Base-by-base conservation (phyloP, 2,888 invertebrate species). In the Nasonia oneida region DNA sequence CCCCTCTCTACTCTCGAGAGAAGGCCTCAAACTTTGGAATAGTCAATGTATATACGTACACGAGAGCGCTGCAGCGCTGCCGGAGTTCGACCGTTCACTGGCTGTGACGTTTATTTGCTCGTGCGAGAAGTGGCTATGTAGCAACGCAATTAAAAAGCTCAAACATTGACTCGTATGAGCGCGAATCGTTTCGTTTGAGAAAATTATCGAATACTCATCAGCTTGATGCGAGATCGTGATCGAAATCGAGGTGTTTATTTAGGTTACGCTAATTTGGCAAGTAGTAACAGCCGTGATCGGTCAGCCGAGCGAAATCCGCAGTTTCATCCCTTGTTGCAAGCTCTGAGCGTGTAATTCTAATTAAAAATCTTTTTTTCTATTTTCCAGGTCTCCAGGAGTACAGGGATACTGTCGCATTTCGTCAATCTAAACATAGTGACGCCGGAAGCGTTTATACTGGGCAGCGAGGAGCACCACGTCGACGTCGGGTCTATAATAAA, bases 401-500 rank as follows among this genome's bases (percentile, higher is more conserved):
- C 96, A 84, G 98, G 98, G 90, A 95, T 97, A 92, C 95, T 97
- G 93, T 97, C 98, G 88, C 97, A 98, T 94, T 97, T 97, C 94
- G 97, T 97, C 91, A 97, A 97, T 94, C 95, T 98, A 91, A 96
- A 97, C 94, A 97, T 98, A 91, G 97, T 97, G 88, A 96, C 97
- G 91, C 98, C 98, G 80, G 97, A 98, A 94, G 98, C 98, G 83
- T 97, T 97, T 94, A 98, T 98, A 92, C 95, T 97, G 91, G 95
- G 95, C 79, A 96, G 96, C 82, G 97, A 97, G 89, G 98, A 98
- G 94, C 96, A 97, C 94, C 98, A 98, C 94, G 98, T 98, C 88
- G 97, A 98, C 94, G 96, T 97, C 91, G 98, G 98, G 91, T 98
- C 98, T 93, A 96, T 97, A 92, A 97, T 98, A 94, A 97, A 96